A percentile compares a stretch with the other conserved stretches of the same genome.
phyloP scores from a whole-genome alignment of 2,888 invertebrate genomes.

The Nomada ferruginata region DNA sequence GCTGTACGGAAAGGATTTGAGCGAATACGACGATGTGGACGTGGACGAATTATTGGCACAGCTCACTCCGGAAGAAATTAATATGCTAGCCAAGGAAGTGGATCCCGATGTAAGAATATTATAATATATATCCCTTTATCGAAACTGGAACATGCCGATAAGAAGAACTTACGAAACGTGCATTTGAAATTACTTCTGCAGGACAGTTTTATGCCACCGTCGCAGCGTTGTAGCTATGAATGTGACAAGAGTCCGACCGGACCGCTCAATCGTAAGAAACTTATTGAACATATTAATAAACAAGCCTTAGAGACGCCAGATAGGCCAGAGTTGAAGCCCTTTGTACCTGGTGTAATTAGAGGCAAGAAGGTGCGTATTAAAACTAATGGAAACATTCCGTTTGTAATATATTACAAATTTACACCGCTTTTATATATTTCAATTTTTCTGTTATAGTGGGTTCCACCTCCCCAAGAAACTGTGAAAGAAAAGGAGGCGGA shows the following conservation, averaged over 20 bases:
- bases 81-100: slow-evolving; percentile 98
- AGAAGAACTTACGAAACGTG: background rate
- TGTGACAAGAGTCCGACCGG: slow-evolving; percentile 98
- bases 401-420: background rate
- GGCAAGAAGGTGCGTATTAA: slow-evolving; percentile 92
- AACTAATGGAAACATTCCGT: background rate
- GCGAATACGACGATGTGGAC: slow-evolving; percentile 96
- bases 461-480: slow-evolving; percentile 90
- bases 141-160: background rate
- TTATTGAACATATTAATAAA: slow-evolving; percentile 98
- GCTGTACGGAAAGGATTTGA: slow-evolving; percentile 95
- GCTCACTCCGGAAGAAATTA: slow-evolving; percentile 97
- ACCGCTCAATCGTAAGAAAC: slow-evolving; percentile 96
- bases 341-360: slow-evolving; percentile 94
- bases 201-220: slow-evolving; percentile 98
- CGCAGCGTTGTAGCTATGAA: slow-evolving; percentile 97
- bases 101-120: slow-evolving; percentile 96
- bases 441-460: slow-evolving; percentile 87
- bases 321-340: slow-evolving; percentile 97
- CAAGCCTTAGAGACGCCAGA: slow-evolving; percentile 99
- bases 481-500: slow-evolving; percentile 92
- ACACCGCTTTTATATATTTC: slow-evolving; percentile 7
- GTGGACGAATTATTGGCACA: slow-evolving; percentile 97
- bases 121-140: background rate
- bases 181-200: slow-evolving; percentile 80